Evolutionary conservation across 1,140 invertebrate species (phyloP).

Genomic region (Diachasma alloeum): DNA sequence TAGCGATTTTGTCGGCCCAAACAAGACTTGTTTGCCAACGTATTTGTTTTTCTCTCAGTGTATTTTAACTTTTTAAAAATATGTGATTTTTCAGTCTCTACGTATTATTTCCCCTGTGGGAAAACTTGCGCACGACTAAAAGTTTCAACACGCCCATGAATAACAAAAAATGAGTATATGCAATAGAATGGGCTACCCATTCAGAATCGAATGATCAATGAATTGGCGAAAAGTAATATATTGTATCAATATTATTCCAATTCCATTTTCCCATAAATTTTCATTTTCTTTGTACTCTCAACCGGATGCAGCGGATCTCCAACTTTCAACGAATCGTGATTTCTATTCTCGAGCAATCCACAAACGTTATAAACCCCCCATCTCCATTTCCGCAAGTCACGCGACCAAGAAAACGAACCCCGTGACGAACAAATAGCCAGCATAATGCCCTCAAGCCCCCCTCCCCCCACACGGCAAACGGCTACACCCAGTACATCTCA

Average conservation of each 20-base stretch:
- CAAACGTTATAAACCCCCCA: not conserved
- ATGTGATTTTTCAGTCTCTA: no score
- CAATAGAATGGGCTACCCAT: no score
- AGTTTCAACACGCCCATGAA: no score
- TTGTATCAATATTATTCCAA: not conserved
- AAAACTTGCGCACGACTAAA: no score
- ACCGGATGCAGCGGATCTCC: not conserved
- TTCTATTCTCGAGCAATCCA: not conserved
- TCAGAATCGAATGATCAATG: not conserved
- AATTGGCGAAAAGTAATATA: not conserved
- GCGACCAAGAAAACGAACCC: conserved; percentile 18
- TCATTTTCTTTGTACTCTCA: not conserved
- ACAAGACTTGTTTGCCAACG: no score
- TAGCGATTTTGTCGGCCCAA: no score
- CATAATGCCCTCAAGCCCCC: conserved; percentile 22
- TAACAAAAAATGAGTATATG: no score
- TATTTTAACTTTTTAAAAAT: no score
- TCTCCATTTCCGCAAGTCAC: conserved; percentile 41
- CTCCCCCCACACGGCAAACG: conserved; percentile 1
- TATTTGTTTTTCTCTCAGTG: no score
- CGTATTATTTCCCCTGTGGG: no score
- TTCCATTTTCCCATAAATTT: not conserved
- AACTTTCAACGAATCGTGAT: not conserved
- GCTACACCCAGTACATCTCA: not conserved
- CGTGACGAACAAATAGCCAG: conserved; percentile 32